Percentiles rank a stretch among this genome's conserved stretches.
These are phyloP conservation scores for Girardinichthys multiradiatus DNA, from an alignment of 2,113 vertebrate genomes.

Conservation along the genomic window DNA sequence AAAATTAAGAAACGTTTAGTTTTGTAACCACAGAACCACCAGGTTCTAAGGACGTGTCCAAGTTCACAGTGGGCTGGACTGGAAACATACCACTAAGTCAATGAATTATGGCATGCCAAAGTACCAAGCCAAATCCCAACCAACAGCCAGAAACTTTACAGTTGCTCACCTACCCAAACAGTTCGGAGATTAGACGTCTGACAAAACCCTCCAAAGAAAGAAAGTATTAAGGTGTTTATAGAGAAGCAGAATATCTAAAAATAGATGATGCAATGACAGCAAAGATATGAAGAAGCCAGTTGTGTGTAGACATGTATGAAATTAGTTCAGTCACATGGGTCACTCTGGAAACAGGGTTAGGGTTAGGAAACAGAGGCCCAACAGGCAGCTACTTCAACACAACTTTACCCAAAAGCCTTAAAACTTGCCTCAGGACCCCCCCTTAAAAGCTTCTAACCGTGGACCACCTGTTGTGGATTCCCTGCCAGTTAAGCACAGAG, in stretches of 20 bases:
- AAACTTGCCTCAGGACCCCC: not conserved
- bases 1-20: too few relatives aligned
- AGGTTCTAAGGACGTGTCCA: too few relatives aligned
- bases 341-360: too few relatives aligned
- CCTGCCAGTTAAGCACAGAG: conserved; percentile 20
- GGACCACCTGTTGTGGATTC: conserved; percentile 57
- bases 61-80: too few relatives aligned
- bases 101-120: too few relatives aligned
- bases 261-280: conserved; percentile 7
- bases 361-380: not conserved
- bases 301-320: conserved; percentile 18
- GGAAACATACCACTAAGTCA: too few relatives aligned
- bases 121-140: too few relatives aligned
- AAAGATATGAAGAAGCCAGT: conserved; percentile 43
- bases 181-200: not conserved
- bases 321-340: conserved; percentile 4
- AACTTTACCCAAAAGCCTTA: not conserved
- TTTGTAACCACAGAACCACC: too few relatives aligned
- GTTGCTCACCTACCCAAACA: not conserved
- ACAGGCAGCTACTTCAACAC: not conserved
- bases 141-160: not conserved
- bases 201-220: conserved; percentile 7
- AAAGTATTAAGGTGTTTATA: conserved; percentile 30
- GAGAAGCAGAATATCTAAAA: conserved; percentile 48
- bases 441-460: not conserved